phyloP scores from a whole-genome alignment of 2,113 vertebrate genomes.

The Tyto alba region DNA sequence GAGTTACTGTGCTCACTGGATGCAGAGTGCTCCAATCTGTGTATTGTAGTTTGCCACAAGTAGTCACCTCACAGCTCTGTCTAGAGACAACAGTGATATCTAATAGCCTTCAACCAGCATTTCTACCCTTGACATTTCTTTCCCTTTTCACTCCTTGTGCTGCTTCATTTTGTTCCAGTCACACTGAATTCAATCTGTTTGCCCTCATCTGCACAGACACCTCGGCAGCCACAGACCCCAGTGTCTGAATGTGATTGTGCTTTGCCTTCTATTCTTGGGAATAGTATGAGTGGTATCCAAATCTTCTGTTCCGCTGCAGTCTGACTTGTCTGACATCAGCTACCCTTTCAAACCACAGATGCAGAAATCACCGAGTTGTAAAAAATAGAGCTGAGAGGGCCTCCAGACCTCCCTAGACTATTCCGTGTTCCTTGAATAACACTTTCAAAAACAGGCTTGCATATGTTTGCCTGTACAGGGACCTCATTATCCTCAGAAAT shows the following conservation, averaged over 20 bases:
- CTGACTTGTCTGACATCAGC: slow-evolving; percentile 8
- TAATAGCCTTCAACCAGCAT: background rate
- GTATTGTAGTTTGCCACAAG: background rate
- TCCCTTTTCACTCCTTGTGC: background rate
- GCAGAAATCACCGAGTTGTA: background rate
- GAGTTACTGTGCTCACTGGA: background rate
- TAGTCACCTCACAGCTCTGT: background rate
- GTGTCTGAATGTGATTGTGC: background rate
- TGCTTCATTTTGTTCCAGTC: background rate
- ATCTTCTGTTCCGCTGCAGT: background rate
- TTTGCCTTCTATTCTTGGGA: slow-evolving; percentile 46
- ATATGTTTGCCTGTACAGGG: background rate
- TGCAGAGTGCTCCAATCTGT: background rate
- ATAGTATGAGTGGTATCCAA: background rate
- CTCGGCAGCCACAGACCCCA: background rate
- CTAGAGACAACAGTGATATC: background rate
- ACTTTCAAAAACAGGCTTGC: background rate
- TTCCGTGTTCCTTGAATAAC: background rate
- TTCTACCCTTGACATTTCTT: background rate
- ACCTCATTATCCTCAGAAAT: background rate
- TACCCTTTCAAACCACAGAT: slow-evolving; percentile 2
- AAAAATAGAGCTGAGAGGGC: background rate
- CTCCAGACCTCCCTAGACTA: background rate
- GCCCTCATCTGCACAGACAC: background rate
- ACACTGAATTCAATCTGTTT: background rate